These are phyloP conservation scores for Lissonota sp. DNA, from an alignment of 2,888 invertebrate species.

Conservation along the genomic window DNA sequence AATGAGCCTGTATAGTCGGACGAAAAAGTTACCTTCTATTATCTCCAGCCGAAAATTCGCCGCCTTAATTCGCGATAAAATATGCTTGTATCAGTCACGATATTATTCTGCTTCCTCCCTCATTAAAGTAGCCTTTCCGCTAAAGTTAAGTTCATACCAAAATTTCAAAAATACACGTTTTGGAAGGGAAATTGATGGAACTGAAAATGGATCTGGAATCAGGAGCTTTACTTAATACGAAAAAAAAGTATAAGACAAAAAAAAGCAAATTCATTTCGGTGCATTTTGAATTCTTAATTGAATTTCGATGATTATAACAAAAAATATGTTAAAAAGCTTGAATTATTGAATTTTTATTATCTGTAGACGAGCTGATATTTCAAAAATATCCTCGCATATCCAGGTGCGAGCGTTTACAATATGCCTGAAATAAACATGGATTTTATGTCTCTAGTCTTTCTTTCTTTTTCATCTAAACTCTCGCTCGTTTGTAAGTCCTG, in stretches of 20 bases:
- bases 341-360: too few species aligned
- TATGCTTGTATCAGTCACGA: neutral
- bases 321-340: too few species aligned
- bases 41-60: conserved; percentile 47
- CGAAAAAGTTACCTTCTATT: conserved; percentile 52
- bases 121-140: conserved; percentile 14
- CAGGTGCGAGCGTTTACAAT: conserved; percentile 3
- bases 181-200: too few species aligned
- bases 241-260: too few species aligned
- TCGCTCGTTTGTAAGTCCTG: neutral
- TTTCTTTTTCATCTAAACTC: neutral
- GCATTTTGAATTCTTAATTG: neutral
- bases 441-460: conserved; percentile 12
- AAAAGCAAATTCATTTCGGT: too few species aligned
- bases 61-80: conserved; percentile 24
- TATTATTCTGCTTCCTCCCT: conserved; percentile 13
- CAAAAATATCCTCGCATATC: neutral
- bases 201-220: too few species aligned
- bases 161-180: too few species aligned
- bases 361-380: too few species aligned
- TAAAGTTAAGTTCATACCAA: conserved; percentile 9
- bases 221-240: too few species aligned
- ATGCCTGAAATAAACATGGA: conserved; percentile 11
- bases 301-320: neutral
- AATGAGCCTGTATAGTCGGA: conserved; percentile 59